phyloP scores from a whole-genome alignment of 2,888 invertebrate species.

The Oscheius sp. region DNA sequence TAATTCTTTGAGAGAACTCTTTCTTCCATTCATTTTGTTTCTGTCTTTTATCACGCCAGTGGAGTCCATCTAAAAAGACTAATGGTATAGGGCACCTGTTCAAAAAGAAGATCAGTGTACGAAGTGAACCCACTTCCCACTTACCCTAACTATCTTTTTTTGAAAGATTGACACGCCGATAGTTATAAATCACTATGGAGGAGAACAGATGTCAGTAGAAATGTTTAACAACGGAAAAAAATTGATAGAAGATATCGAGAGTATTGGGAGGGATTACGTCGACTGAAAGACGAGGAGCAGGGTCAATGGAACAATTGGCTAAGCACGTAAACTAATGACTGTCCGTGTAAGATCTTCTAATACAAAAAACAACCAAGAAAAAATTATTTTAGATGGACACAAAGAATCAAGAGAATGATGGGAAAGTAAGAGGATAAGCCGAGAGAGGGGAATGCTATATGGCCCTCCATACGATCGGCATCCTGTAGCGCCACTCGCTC shows the following conservation, averaged over 20 bases:
- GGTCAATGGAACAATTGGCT: slow-evolving; percentile 8
- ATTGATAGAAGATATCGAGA: neutral
- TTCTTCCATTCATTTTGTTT: neutral
- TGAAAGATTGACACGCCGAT: neutral
- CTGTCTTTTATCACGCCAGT: neutral
- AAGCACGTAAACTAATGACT: neutral
- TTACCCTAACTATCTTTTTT: neutral
- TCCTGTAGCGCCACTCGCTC: no score
- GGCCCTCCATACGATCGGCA: no score
- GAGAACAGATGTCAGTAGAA: neutral
- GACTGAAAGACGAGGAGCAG: neutral
- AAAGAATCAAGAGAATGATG: no score
- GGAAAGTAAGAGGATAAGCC: no score
- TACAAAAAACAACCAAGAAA: no score
- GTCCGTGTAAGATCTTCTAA: slow-evolving; percentile 5
- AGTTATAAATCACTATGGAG: no score
- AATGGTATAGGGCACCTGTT: neutral
- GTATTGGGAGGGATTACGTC: neutral
- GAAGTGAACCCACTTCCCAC: neutral
- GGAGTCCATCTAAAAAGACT: neutral
- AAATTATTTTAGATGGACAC: no score
- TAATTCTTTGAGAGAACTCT: neutral
- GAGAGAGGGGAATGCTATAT: no score
- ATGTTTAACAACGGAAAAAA: neutral
- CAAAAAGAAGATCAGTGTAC: neutral